Conservation (phyloP, 2,797 vertebrate genomes). For the Sciurus carolinensis region DNA sequence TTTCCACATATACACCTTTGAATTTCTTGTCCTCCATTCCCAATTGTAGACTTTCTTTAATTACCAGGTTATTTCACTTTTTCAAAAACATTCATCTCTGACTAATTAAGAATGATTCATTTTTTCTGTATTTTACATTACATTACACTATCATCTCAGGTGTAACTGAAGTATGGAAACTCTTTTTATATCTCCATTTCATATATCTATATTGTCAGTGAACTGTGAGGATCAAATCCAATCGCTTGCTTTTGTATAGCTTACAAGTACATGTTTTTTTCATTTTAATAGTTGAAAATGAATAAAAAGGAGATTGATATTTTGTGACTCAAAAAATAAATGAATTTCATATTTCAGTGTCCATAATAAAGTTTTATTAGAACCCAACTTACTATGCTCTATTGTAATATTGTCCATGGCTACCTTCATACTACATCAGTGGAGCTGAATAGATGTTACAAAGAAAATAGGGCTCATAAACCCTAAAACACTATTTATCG, state of each 20-base stretch:
- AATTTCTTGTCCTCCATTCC: neutral
- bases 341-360: neutral
- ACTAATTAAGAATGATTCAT: neutral
- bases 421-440: neutral
- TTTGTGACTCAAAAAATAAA: neutral
- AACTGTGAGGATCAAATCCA: neutral
- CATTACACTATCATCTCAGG: neutral
- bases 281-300: conserved; percentile 34
- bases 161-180: neutral
- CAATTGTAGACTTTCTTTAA: neutral
- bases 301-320: neutral
- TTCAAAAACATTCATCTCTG: neutral
- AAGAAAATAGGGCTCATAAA: neutral
- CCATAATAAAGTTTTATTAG: neutral
- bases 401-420: no score
- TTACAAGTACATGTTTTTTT: neutral
- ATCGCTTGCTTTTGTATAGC: neutral
- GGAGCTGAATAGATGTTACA: neutral
- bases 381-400: neutral
- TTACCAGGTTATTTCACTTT: neutral
- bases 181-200: neutral
- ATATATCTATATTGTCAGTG: neutral
- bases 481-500: neutral
- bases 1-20: neutral
- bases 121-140: neutral